Percentiles rank a stretch among this genome's conserved stretches.
phyloP scores from a whole-genome alignment of 92 coral and sea anemone genomes.

The Heliopora coerulea region DNA sequence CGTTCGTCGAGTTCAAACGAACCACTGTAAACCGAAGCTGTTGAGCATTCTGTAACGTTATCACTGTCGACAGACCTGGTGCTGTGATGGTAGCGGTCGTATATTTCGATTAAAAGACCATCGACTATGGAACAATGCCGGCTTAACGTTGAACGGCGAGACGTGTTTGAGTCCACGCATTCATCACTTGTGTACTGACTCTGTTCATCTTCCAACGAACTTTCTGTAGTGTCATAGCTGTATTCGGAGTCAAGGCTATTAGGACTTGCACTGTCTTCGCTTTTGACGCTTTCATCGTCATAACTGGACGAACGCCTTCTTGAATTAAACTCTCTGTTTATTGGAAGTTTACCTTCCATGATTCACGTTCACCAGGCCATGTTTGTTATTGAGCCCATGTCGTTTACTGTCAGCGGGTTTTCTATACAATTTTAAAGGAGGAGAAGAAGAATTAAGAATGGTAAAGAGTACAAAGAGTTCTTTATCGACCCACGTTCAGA shows the following conservation, averaged over 20 bases:
- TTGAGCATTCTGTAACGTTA: slow-evolving; percentile 95
- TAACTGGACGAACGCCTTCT: not conserved
- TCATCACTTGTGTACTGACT: slow-evolving; percentile 50
- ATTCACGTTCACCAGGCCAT: not conserved
- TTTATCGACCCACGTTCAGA: too few species aligned
- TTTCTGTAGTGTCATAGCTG: slow-evolving; percentile 75
- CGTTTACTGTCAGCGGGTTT: not conserved
- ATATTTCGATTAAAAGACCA: slow-evolving; percentile 87
- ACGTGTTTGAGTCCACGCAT: slow-evolving; percentile 53
- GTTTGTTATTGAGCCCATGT: not conserved
- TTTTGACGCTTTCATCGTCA: slow-evolving; percentile 64
- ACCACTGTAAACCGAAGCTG: slow-evolving; percentile 91
- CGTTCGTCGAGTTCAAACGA: slow-evolving; percentile 98
- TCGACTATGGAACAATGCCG: slow-evolving; percentile 87
- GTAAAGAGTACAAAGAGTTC: too few species aligned
- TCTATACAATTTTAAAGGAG: too few species aligned
- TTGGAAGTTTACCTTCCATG: not conserved
- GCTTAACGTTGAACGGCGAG: slow-evolving; percentile 44
- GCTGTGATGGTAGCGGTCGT: slow-evolving; percentile 87
- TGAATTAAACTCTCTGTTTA: not conserved
- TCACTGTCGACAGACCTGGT: slow-evolving; percentile 96
- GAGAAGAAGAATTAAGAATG: too few species aligned
- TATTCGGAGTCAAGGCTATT: slow-evolving; percentile 93
- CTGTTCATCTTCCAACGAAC: slow-evolving; percentile 61
- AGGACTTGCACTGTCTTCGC: slow-evolving; percentile 83